Conservation (phyloP, 1,140 invertebrate genomes). For the Temnothorax longispinosus region DNA sequence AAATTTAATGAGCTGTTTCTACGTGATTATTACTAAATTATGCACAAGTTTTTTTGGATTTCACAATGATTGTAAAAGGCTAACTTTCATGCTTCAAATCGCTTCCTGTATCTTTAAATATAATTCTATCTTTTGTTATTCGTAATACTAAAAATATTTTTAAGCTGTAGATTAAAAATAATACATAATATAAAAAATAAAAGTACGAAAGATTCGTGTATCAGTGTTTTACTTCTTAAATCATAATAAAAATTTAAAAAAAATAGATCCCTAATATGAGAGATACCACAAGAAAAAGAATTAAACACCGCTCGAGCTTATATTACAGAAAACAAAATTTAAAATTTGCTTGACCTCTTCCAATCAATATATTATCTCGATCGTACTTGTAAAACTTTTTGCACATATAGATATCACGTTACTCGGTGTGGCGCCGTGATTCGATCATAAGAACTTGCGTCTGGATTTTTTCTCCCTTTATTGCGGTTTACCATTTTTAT, state of each 20-base stretch:
- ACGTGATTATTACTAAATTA: background rate
- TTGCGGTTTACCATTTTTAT: slow-evolving; percentile 36
- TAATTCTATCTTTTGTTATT: background rate
- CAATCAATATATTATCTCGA: background rate
- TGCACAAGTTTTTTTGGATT: background rate
- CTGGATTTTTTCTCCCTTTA: slow-evolving; percentile 2
- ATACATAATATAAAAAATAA: background rate
- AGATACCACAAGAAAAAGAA: background rate
- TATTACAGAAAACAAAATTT: background rate
- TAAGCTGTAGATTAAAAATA: background rate
- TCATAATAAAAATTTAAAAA: background rate
- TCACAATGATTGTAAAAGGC: background rate
- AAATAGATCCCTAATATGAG: background rate
- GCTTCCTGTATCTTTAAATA: background rate
- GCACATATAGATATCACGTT: background rate
- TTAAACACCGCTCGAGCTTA: background rate
- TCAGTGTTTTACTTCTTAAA: background rate
- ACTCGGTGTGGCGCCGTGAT: background rate
- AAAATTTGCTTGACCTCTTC: background rate
- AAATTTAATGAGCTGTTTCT: background rate
- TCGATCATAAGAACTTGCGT: slow-evolving; percentile 4
- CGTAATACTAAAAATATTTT: background rate
- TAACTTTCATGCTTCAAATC: background rate
- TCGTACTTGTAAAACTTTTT: background rate
- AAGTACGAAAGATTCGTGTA: background rate